phyloP scores from a whole-genome alignment of 1,140 invertebrate species.

The Drosophila orena region DNA sequence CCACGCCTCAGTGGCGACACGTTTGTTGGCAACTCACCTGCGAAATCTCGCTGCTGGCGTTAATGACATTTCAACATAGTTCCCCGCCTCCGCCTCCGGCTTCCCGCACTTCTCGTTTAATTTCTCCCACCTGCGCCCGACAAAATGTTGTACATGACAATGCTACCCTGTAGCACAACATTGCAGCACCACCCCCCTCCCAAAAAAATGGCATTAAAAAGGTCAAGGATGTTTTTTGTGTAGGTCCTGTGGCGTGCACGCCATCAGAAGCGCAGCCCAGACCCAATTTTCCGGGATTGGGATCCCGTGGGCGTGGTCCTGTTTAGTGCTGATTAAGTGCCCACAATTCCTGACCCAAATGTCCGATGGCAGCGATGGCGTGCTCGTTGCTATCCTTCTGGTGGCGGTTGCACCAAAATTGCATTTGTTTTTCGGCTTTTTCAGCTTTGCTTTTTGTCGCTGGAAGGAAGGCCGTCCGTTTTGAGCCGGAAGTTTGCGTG shows the following conservation, averaged over 20 bases:
- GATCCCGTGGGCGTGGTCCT: constrained; percentile 30
- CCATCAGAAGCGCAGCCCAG: constrained; percentile 20
- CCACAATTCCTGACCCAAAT: constrained; percentile 12
- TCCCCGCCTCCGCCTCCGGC: neutral
- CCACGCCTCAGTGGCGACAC: constrained; percentile 8
- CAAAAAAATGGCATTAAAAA: constrained; percentile 32
- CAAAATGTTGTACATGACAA: constrained; percentile 34
- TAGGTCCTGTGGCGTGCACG: constrained; percentile 15
- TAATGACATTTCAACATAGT: constrained; percentile 60
- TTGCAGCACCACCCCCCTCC: neutral
- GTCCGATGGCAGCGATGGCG: constrained; percentile 24
- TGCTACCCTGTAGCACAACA: constrained; percentile 6
- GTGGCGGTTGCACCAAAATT: constrained; percentile 30
- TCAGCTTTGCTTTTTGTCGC: neutral
- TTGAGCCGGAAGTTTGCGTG: constrained; percentile 50
- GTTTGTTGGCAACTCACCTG: constrained; percentile 20
- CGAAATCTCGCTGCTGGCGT: constrained; percentile 30
- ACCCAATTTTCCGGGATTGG: constrained; percentile 13
- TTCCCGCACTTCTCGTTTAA: neutral
- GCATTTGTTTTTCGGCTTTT: constrained; percentile 36
- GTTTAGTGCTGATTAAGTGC: constrained; percentile 49
- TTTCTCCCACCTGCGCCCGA: neutral
- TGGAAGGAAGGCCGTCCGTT: constrained; percentile 21
- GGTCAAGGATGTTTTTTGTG: constrained; percentile 66
- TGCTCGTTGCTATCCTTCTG: constrained; percentile 33